Evolutionary conservation across 2,888 invertebrate genomes (phyloP).

Genomic region (Drosophila tanythrix): DNA sequence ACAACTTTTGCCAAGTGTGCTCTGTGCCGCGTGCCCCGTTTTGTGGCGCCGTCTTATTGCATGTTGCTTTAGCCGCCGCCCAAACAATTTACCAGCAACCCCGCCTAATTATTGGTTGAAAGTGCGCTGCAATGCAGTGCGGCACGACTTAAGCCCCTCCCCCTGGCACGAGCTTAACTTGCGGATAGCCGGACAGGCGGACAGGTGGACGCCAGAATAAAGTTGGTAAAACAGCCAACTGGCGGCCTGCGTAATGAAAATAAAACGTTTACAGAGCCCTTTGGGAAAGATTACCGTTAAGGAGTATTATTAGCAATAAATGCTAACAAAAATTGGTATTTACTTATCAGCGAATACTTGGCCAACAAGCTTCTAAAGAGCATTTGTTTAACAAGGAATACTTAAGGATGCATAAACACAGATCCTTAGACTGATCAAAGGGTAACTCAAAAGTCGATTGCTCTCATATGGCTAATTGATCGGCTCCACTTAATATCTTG

Average conservation of each 20-base stretch:
- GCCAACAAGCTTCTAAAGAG: neutral
- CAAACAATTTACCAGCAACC: conserved; percentile 32
- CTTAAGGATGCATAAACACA: neutral
- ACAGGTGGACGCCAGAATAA: conserved; percentile 20
- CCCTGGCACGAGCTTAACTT: conserved; percentile 51
- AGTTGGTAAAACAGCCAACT: neutral
- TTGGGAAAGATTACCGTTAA: neutral
- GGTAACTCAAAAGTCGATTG: neutral
- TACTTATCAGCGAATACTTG: neutral
- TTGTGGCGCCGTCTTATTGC: conserved; percentile 42
- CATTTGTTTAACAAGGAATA: neutral
- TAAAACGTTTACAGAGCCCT: neutral
- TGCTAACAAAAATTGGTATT: neutral
- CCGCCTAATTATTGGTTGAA: conserved; percentile 10
- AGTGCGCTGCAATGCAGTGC: conserved; percentile 25
- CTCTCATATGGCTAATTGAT: neutral
- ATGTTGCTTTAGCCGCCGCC: conserved; percentile 17
- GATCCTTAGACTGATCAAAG: neutral
- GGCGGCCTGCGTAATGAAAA: neutral
- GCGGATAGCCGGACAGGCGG: conserved; percentile 25
- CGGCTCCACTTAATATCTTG: neutral
- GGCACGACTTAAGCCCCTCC: neutral
- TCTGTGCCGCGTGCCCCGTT: conserved; percentile 2
- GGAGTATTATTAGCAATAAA: neutral
- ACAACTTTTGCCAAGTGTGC: conserved; percentile 2